Evolutionary conservation across 2,113 vertebrate species (phyloP).

Genomic region (Spea multiplicata): DNA sequence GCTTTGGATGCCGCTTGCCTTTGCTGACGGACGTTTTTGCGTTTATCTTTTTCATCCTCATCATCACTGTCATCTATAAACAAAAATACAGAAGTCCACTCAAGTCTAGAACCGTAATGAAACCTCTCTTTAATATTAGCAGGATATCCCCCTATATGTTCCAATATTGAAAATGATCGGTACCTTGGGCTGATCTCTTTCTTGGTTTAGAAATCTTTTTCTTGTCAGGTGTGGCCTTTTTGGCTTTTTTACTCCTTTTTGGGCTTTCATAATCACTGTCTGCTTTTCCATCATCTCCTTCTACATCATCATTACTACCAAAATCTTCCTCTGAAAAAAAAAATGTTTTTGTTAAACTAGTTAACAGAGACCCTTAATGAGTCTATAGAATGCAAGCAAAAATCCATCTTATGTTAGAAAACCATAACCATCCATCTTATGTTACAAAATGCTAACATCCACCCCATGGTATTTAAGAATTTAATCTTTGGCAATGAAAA

Average conservation of each 20-base stretch:
- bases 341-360: background rate
- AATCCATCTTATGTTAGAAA: no score
- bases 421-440: no score
- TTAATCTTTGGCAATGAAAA: no score
- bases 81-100: background rate
- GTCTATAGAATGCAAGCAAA: background rate
- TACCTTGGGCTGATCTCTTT: conserved; percentile 77
- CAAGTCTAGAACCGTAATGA: no score
- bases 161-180: background rate
- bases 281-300: conserved; percentile 73
- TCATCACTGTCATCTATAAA: conserved; percentile 78
- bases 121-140: no score
- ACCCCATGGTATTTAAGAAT: no score
- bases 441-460: no score
- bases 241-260: conserved; percentile 82
- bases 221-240: conserved; percentile 78
- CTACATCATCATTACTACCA: conserved; percentile 76
- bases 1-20: conserved; percentile 96
- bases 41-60: conserved; percentile 90
- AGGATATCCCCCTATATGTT: background rate
- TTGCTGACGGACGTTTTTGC: conserved; percentile 90
- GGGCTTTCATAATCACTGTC: conserved; percentile 81
- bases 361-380: conserved; percentile 10
- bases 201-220: conserved; percentile 77
- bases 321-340: conserved; percentile 71